Percentiles rank a stretch among this genome's conserved stretches.
Evolutionary conservation across 2,797 vertebrate genomes (phyloP).

Genomic region (Sylvilagus floridanus): DNA sequence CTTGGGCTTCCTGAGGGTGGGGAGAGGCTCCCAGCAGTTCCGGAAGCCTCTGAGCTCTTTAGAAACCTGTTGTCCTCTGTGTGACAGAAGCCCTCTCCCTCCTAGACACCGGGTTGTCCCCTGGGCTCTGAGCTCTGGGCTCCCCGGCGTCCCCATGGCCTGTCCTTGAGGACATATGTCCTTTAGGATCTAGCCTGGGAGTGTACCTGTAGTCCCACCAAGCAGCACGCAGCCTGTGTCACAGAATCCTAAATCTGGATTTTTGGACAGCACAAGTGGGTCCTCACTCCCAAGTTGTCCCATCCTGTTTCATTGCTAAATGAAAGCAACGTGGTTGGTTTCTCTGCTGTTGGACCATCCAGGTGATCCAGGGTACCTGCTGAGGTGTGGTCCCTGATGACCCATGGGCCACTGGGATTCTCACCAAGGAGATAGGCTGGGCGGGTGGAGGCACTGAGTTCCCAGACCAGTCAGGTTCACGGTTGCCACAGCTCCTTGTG

Average conservation of each 20-base stretch:
- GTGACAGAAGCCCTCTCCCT: background rate
- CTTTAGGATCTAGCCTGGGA: background rate
- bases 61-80: background rate
- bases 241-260: background rate
- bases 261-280: background rate
- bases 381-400: background rate
- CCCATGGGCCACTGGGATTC: background rate
- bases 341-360: background rate
- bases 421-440: background rate
- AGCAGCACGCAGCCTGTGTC: background rate
- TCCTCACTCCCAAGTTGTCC: background rate
- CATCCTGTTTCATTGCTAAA: background rate
- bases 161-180: background rate
- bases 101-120: background rate
- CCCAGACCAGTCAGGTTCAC: no score
- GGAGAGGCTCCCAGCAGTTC: background rate
- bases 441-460: background rate
- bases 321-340: background rate
- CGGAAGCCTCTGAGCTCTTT: background rate
- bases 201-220: background rate
- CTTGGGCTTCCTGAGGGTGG: background rate
- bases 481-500: background rate
- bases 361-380: background rate
- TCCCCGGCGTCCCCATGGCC: background rate
- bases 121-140: background rate